Percentiles rank a stretch among this genome's conserved stretches.
Evolutionary conservation across 2,888 invertebrate species (phyloP).

Genomic region (Phragmatobia fuliginosa): DNA sequence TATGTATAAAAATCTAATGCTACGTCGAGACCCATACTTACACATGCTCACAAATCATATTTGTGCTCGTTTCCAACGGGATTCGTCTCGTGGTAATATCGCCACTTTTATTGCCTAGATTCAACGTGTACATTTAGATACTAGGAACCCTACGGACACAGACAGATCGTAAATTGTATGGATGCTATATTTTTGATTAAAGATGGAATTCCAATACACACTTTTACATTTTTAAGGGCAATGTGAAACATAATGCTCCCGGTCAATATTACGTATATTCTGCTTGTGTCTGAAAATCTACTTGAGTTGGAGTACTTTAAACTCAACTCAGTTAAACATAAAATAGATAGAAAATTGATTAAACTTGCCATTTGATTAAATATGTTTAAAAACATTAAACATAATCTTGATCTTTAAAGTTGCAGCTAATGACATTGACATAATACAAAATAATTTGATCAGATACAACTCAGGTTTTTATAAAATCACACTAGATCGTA

Average conservation of each 20-base stretch:
- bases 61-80: conserved; percentile 68
- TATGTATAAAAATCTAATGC: conserved; percentile 47
- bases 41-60: conserved; percentile 75
- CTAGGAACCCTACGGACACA: conserved; percentile 6
- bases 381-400: not conserved
- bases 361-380: not conserved
- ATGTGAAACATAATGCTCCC: not conserved
- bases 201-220: not conserved
- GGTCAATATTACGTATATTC: not conserved
- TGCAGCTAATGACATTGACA: not conserved
- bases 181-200: not conserved
- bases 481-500: conserved; percentile 71
- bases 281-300: not conserved
- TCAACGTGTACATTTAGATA: conserved; percentile 26
- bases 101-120: conserved; percentile 70
- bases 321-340: too few species aligned
- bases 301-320: too few species aligned
- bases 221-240: not conserved
- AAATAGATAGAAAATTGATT: not conserved
- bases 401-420: not conserved
- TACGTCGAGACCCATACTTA: conserved; percentile 49
- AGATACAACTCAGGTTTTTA: conserved; percentile 65
- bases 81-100: conserved; percentile 68
- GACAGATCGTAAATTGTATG: not conserved
- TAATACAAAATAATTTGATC: conserved; percentile 50